Evolutionary conservation across 1,140 invertebrate species (phyloP).

Genomic region (Bursaphelenchus mucronatus): DNA sequence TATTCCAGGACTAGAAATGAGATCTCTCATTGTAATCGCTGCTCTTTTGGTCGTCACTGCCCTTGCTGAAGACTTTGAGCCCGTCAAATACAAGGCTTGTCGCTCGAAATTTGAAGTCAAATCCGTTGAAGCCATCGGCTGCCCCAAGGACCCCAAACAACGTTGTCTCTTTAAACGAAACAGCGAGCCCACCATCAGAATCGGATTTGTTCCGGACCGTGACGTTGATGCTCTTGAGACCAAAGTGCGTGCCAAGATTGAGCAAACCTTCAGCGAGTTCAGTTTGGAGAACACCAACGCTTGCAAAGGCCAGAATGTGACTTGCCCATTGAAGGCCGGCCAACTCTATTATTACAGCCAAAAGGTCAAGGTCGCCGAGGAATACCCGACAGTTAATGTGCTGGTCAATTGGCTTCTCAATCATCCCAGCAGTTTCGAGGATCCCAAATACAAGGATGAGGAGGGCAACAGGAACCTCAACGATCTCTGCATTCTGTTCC

Average conservation of each 20-base stretch:
- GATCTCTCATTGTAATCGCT: no score
- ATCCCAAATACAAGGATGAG: constrained; percentile 19
- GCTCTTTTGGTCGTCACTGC: no score
- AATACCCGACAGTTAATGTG: constrained; percentile 25
- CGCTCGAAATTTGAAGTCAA: constrained; percentile 24
- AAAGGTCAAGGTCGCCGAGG: constrained; percentile 25
- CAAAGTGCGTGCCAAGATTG: constrained; percentile 5
- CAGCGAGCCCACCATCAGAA: constrained; percentile 12
- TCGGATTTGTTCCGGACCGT: constrained; percentile 23
- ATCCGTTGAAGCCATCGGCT: constrained; percentile 12
- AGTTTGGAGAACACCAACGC: constrained; percentile 25
- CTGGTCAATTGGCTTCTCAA: constrained; percentile 27
- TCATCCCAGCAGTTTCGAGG: constrained; percentile 18
- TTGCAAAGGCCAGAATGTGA: constrained; percentile 25
- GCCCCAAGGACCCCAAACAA: constrained; percentile 20
- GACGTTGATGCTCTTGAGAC: constrained; percentile 16
- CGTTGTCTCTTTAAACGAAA: constrained; percentile 20
- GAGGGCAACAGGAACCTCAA: constrained; percentile 10
- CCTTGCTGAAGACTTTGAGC: no score
- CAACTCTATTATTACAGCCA: constrained; percentile 26
- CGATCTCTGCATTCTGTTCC: constrained; percentile 22
- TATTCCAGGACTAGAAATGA: no score
- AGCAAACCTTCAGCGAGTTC: constrained; percentile 22
- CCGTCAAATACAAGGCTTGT: no score
- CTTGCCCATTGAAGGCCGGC: constrained; percentile 27